A percentile compares a stretch with the other conserved stretches of the same genome.
These are phyloP conservation scores for Heliconius hermathena DNA, from an alignment of 1,140 invertebrate genomes.

Conservation along the genomic window DNA sequence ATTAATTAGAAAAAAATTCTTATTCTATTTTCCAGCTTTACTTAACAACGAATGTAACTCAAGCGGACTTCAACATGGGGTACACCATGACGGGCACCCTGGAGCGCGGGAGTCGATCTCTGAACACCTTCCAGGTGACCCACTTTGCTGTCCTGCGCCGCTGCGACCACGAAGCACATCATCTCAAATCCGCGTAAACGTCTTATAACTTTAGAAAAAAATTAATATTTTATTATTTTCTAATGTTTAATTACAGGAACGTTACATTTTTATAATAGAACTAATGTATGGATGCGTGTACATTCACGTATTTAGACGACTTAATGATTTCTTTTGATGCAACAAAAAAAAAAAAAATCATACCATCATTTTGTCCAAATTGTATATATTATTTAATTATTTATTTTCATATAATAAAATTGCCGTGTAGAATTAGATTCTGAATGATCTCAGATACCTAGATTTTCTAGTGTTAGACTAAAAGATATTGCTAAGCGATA, in stretches of 20 bases:
- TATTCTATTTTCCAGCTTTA: conserved; percentile 82
- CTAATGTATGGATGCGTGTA: neutral
- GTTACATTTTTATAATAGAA: neutral
- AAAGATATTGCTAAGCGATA: conserved; percentile 75
- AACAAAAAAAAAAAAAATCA: neutral
- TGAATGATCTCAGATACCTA: conserved; percentile 30
- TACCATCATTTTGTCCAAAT: neutral
- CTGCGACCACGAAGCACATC: conserved; percentile 74
- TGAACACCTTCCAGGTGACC: conserved; percentile 90
- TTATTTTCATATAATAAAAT: conserved; percentile 12
- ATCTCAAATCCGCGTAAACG: conserved; percentile 63
- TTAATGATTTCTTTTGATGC: neutral
- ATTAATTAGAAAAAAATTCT: neutral
- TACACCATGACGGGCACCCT: conserved; percentile 93
- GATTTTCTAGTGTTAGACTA: conserved; percentile 21
- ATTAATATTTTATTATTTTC: neutral
- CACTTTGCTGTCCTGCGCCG: conserved; percentile 92
- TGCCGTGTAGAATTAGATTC: conserved; percentile 37
- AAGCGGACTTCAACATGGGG: conserved; percentile 93
- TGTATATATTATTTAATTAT: neutral
- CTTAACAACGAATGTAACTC: conserved; percentile 89
- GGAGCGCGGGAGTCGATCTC: conserved; percentile 89
- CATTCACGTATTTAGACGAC: neutral
- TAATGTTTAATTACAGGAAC: too few relatives aligned
- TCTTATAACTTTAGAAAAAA: neutral